Conservation (phyloP, 2,113 vertebrate species). For the Ahaetulla prasina region DNA sequence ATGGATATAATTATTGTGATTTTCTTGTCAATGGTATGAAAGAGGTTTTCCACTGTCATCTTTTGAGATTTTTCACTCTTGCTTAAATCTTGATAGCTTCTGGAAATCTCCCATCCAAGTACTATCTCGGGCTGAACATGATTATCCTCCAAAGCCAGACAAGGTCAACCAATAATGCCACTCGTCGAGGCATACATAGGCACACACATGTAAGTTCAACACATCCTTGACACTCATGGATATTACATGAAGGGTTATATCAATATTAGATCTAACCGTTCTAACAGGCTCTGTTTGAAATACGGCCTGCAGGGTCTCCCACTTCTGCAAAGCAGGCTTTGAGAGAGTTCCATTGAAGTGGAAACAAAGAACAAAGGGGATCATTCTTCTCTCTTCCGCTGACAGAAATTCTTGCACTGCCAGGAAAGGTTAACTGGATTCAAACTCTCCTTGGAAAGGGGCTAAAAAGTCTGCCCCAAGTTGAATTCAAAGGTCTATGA, state of each 20-base stretch:
- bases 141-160: neutral
- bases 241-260: neutral
- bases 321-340: neutral
- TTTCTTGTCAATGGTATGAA: neutral
- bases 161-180: neutral
- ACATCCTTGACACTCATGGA: neutral
- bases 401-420: neutral
- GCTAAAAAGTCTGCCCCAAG: neutral
- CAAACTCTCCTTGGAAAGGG: neutral
- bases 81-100: neutral
- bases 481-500: neutral
- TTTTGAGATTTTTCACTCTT: neutral
- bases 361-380: neutral
- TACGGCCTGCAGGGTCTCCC: neutral
- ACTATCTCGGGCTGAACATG: neutral
- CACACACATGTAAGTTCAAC: neutral
- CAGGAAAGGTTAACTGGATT: neutral
- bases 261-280: neutral
- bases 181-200: neutral
- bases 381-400: neutral
- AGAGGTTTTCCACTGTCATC: neutral
- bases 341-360: neutral
- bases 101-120: neutral
- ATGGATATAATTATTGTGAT: neutral
- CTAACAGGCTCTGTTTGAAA: neutral